Evolutionary conservation across 2,113 vertebrate genomes (phyloP).

Genomic region (Caracal caracal): DNA sequence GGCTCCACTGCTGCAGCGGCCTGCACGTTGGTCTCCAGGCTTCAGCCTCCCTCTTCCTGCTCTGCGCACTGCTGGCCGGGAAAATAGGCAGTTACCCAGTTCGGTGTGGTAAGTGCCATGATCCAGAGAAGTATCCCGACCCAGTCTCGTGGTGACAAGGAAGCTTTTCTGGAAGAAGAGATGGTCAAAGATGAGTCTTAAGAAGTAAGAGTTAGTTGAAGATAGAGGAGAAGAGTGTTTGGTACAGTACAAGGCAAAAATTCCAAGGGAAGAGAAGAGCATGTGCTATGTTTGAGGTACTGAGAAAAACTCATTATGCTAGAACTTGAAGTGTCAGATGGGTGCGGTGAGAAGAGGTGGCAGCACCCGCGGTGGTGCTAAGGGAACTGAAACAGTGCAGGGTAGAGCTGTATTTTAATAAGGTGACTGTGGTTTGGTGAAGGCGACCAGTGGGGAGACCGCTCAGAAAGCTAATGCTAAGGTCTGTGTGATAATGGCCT

Average conservation of each 20-base stretch:
- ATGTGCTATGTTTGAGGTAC: not conserved
- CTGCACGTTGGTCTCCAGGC: not conserved
- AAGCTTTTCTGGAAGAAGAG: not conserved
- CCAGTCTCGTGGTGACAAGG: not conserved
- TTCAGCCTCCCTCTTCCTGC: not conserved
- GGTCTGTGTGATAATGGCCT: not conserved
- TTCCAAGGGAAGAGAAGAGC: not conserved
- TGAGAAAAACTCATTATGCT: not conserved
- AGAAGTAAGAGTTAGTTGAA: not conserved
- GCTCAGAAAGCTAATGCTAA: not conserved
- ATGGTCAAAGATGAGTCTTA: not conserved
- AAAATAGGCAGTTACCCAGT: not conserved
- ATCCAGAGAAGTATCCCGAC: not conserved
- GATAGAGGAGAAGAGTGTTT: not conserved
- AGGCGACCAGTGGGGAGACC: not conserved
- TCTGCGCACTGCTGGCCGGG: not conserved
- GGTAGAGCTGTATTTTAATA: not conserved
- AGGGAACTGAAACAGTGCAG: not conserved
- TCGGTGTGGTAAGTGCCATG: not conserved
- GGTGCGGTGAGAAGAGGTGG: not conserved
- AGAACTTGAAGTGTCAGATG: not conserved
- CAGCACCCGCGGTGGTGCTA: not conserved
- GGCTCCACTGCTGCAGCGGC: not conserved
- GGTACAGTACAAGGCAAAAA: not conserved
- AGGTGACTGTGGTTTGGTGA: not conserved